phyloP scores from a whole-genome alignment of 2,888 invertebrate species.

The Allacma fusca region DNA sequence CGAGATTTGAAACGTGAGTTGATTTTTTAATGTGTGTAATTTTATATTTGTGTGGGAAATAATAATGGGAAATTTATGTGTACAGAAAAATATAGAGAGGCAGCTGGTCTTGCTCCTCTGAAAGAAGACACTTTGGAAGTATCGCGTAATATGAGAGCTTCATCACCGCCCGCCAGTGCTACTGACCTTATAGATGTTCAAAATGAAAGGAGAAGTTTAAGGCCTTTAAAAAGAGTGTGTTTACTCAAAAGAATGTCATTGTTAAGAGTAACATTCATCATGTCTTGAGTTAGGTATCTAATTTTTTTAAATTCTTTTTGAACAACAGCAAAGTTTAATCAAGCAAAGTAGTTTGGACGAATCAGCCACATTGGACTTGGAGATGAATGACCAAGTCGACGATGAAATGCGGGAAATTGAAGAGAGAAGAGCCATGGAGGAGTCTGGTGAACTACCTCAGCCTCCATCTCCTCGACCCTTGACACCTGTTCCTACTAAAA shows the following conservation, averaged over 20 bases:
- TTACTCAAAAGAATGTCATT: neutral
- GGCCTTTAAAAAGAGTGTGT: slow-evolving; percentile 74
- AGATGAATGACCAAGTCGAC: slow-evolving; percentile 68
- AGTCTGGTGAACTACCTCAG: slow-evolving; percentile 65
- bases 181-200: slow-evolving; percentile 87
- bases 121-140: slow-evolving; percentile 95
- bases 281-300: no score
- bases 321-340: slow-evolving; percentile 74
- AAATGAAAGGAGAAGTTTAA: slow-evolving; percentile 77
- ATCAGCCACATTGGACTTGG: slow-evolving; percentile 77
- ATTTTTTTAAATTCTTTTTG: neutral
- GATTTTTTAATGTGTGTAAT: neutral
- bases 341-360: slow-evolving; percentile 93
- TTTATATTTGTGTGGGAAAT: neutral
- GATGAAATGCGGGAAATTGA: slow-evolving; percentile 65
- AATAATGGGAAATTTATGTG: neutral
- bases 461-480: slow-evolving; percentile 69
- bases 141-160: slow-evolving; percentile 91
- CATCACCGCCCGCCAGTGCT: slow-evolving; percentile 92
- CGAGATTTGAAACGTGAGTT: slow-evolving; percentile 75
- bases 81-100: slow-evolving; percentile 65
- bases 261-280: no score
- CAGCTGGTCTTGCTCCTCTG: slow-evolving; percentile 76
- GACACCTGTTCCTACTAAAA: slow-evolving; percentile 65
- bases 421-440: slow-evolving; percentile 65